phyloP scores from a whole-genome alignment of 2,113 vertebrate species.

The Oryzias celebensis region DNA sequence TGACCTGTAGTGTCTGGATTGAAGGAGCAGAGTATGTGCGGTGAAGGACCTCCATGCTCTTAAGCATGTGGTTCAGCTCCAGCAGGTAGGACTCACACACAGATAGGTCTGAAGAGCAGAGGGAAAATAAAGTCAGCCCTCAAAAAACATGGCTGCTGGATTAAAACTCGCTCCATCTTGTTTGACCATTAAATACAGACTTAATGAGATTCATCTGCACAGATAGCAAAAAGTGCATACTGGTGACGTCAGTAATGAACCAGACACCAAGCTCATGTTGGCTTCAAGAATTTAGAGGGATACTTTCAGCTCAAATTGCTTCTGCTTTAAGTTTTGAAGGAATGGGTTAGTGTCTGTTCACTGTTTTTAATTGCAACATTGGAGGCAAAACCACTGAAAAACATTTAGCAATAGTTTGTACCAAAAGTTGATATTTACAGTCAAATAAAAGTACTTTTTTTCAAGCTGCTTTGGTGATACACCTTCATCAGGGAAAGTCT shows the following conservation, averaged over 20 bases:
- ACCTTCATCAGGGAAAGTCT: too few species aligned
- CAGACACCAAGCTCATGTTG: neutral
- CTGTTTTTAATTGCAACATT: too few species aligned
- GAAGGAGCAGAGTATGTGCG: conserved; percentile 93
- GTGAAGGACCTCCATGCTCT: conserved; percentile 96
- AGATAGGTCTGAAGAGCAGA: conserved; percentile 81
- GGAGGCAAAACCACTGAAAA: too few species aligned
- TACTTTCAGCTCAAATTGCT: too few species aligned
- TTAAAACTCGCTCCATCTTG: neutral
- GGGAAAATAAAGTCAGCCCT: neutral
- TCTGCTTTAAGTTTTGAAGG: too few species aligned
- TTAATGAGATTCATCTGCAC: neutral
- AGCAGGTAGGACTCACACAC: conserved; percentile 88
- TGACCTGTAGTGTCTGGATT: conserved; percentile 94
- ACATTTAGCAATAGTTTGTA: too few species aligned
- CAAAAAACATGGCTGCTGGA: neutral
- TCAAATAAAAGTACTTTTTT: too few species aligned
- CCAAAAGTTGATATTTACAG: too few species aligned
- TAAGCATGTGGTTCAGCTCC: conserved; percentile 92
- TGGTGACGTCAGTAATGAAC: neutral
- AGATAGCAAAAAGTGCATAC: neutral
- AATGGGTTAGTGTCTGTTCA: too few species aligned
- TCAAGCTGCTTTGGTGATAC: too few species aligned
- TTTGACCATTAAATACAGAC: neutral
- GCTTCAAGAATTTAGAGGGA: neutral